Evolutionary conservation across 2,113 vertebrate genomes (phyloP).

Genomic region (Rhinolophus ferrumequinum): DNA sequence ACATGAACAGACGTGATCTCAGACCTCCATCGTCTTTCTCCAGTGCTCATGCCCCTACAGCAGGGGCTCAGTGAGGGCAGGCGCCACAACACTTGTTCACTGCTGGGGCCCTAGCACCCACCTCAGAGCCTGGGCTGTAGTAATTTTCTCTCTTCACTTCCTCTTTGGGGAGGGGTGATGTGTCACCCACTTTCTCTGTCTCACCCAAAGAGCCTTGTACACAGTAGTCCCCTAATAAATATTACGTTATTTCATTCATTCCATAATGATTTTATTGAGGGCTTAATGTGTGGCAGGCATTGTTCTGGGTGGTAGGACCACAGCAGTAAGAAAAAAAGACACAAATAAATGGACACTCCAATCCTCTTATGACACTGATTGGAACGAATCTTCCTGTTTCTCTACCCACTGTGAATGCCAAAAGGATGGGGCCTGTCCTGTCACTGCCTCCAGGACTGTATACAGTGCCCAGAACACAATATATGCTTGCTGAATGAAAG

Average conservation of each 20-base stretch:
- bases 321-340: not conserved
- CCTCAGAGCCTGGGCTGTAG: not conserved
- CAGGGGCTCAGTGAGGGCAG: not conserved
- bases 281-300: not conserved
- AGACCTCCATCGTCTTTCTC: not conserved
- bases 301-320: not conserved
- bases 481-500: not conserved
- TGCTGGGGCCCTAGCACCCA: not conserved
- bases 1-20: not conserved
- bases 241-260: not conserved
- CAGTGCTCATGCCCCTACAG: not conserved
- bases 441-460: not conserved
- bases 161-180: not conserved
- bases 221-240: not conserved
- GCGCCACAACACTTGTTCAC: not conserved
- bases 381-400: not conserved
- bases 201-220: not conserved
- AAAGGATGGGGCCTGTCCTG: not conserved
- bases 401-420: not conserved
- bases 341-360: not conserved
- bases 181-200: not conserved
- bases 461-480: not conserved
- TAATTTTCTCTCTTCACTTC: not conserved
- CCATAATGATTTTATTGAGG: not conserved
- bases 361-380: not conserved